Percentiles rank a stretch among this genome's conserved stretches.
phyloP scores from a whole-genome alignment of 37 sponge, comb jelly and placozoan genomes.

The Beroe ovata region DNA sequence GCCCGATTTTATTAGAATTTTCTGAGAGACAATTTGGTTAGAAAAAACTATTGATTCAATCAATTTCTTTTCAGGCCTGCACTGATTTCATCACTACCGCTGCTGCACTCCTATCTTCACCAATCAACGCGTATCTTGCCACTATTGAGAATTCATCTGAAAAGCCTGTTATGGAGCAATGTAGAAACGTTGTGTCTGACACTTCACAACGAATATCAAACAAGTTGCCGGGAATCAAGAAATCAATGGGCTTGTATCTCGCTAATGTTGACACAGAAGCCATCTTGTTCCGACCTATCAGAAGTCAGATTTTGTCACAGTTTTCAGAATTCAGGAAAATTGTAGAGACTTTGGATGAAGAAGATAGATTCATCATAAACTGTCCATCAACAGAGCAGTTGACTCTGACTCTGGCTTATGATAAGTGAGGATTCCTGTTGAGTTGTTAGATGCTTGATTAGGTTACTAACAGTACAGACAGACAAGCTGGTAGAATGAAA shows the following conservation, averaged over 20 bases:
- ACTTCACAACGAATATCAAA: constrained; percentile 34
- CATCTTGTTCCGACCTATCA: constrained; percentile 93
- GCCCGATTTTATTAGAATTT: no score
- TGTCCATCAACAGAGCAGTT: constrained; percentile 93
- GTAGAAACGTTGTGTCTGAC: constrained; percentile 42
- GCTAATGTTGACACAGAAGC: constrained; percentile 93
- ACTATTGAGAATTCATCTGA: constrained; percentile 3
- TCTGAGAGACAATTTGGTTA: not conserved
- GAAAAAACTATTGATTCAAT: no score
- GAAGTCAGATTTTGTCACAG: constrained; percentile 70
- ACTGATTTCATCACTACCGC: constrained; percentile 61
- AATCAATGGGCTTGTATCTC: constrained; percentile 80
- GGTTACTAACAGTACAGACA: no score
- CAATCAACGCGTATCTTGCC: constrained; percentile 45
- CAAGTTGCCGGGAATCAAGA: constrained; percentile 72
- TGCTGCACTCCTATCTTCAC: constrained; percentile 46
- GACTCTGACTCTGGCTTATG: constrained; percentile 62
- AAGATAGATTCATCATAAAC: constrained; percentile 92
- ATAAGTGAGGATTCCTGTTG: no score
- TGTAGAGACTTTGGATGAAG: constrained; percentile 73
- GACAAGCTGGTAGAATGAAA: no score
- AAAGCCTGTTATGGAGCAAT: constrained; percentile 27
- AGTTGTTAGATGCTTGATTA: no score
- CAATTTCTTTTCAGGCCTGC: constrained; percentile 48
- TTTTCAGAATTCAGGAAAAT: constrained; percentile 71